phyloP scores from a whole-genome alignment of 2,113 vertebrate species.

The Seriola dumerili region DNA sequence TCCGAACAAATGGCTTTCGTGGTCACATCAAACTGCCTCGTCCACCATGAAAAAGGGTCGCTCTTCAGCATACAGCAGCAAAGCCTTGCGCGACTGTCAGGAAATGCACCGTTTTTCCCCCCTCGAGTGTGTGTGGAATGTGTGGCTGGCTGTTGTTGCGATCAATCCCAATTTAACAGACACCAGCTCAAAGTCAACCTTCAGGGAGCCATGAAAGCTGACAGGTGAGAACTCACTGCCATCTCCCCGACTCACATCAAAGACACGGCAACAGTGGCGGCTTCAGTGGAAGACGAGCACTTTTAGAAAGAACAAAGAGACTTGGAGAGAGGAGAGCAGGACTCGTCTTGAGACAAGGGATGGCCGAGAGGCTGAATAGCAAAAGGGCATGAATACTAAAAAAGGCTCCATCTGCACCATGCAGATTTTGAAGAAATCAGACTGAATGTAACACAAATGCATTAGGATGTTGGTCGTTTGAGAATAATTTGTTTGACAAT shows the following conservation, averaged over 20 bases:
- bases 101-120: conserved; percentile 48
- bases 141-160: conserved; percentile 79
- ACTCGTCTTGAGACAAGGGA: conserved; percentile 65
- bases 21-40: conserved; percentile 76
- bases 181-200: conserved; percentile 82
- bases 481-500: conserved; percentile 49
- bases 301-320: conserved; percentile 82
- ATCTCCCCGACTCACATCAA: conserved; percentile 80
- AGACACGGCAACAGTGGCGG: conserved; percentile 64
- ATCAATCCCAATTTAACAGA: conserved; percentile 88
- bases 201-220: conserved; percentile 83
- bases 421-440: conserved; percentile 54
- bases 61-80: conserved; percentile 56
- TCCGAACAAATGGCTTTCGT: conserved; percentile 61
- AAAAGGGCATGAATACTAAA: conserved; percentile 71
- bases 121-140: conserved; percentile 59
- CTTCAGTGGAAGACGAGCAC: conserved; percentile 69
- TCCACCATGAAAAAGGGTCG: conserved; percentile 60
- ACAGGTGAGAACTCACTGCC: conserved; percentile 85
- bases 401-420: conserved; percentile 58
- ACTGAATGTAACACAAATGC: conserved; percentile 49
- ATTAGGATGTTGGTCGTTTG: conserved; percentile 27
- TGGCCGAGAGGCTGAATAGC: conserved; percentile 76
- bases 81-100: conserved; percentile 71
- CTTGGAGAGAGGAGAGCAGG: conserved; percentile 61